Base-by-base conservation (phyloP, 2,797 vertebrate species). In the Loriculus beryllinus region DNA sequence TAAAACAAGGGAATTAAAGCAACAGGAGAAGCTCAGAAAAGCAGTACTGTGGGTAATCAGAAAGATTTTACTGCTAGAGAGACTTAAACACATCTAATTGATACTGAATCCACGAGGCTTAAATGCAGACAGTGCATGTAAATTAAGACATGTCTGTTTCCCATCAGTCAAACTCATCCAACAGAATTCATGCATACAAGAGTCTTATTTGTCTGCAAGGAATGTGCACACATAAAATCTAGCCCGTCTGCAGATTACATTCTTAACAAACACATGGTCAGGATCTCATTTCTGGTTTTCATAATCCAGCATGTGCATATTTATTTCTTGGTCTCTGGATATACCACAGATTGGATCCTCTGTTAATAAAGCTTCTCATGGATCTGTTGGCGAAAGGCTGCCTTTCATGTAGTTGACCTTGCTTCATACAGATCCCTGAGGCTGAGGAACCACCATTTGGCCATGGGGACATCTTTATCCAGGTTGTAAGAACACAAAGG, bases 361-460 rank as follows among this genome's bases (percentile, higher is more conserved):
- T 91, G 51, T 51, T 90, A 57, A 33, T 28, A 48, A 84, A 88
- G 33, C 3, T 60, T 11, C 60, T 13, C 5, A 3, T 0, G 9
- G 47, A n/a, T 40, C 74, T 79, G 3, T 1, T 35, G 35, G 43
- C 21, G 60, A 76, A 60, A 51, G 7, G 23, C 60, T 92, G 59
- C 21, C 29, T 51, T 40, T 26, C 0, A 0, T 2, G 10, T 0
- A 26, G n/a, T 0, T 63, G 40, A 51, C 43, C 28, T 47, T 49
- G 47, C 18, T 43, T 88, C 56, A 7, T 5, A 5, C 0, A 2
- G 40, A 19, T 60, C 35, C 52, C 56, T 77, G 52, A 80, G 54
- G 48, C 39, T 88, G 11, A 65, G 86, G 70, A 86, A 33, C 10
- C 8, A 64, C 14, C 39, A 79, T 28, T 5, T 54, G 37, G 39